Evolutionary conservation across 1,140 invertebrate genomes (phyloP), one percentile per base, ranked within the genome.

Genomic region (Drosophila navojoa): DNA sequence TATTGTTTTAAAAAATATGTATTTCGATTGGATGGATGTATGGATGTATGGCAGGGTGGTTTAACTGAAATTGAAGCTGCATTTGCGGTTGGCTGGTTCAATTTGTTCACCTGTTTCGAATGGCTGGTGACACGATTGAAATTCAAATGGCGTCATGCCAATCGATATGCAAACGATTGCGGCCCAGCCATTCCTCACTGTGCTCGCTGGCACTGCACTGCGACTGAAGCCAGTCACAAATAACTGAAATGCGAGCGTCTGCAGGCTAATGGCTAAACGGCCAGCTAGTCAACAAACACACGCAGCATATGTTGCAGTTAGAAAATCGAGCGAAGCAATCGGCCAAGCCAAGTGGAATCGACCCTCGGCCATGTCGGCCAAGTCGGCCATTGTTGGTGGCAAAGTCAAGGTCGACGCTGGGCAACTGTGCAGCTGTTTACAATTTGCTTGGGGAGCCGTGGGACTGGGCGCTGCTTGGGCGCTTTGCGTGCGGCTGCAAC

Each of bases 391-490:
- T 71, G 50, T 62, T 38, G 40, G 54, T 52, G 71, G 58, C 81
- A 85, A 87, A 86, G 81, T 86, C 81, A 86, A 86, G 81, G 81
- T 79, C 79, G 53, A 11, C 40, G 35, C 61, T 11, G 52, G 81
- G 57, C 68, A 70, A 70, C 77, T 68, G 40, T 66, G 63, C 74
- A 87, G 82, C 76, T 78, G 55, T 72, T 72, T 58, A 35, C 9
- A 10, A 27, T 71, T 49, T 57, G 44, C 40, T 40, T 25, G 38
- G 11, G 27, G 15, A 5, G 22, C 7, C 29, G 5, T 29, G 29
- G 15, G 2, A n/a, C 44, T 16, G 60, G 45, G n/a, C n/a, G n/a
- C 32, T 16, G 10, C 35, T 32, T 42, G 27, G 35, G 5, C 16
- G 75, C 55, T 86, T 86, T 72, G 81, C 82, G 71, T 86, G 81